Conservation (phyloP, 2,797 vertebrate species). For the Alcedo quadribrachys region DNA sequence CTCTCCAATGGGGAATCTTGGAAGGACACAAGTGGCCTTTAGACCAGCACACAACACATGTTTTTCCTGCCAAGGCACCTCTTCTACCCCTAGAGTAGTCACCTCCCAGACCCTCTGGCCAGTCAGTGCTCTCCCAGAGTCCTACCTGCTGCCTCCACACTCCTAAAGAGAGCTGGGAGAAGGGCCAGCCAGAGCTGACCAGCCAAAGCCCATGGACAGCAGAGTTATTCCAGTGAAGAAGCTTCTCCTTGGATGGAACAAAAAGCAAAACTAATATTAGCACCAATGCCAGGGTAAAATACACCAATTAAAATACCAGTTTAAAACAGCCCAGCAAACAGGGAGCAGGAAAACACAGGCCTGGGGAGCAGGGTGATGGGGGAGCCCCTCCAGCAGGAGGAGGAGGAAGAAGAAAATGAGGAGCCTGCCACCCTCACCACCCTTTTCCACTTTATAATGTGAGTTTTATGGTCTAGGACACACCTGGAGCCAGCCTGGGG, state of each 20-base stretch:
- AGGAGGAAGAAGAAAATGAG: background rate
- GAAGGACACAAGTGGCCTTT: background rate
- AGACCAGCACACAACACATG: background rate
- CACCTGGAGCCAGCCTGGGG: background rate
- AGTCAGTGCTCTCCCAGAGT: background rate
- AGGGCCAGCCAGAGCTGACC: no score
- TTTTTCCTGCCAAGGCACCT: background rate
- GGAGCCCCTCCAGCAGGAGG: background rate
- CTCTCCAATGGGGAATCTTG: rapidly evolving
- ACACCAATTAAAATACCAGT: background rate
- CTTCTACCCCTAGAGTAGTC: background rate
- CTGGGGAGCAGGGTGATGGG: background rate
- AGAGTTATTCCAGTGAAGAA: background rate
- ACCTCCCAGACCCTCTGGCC: background rate
- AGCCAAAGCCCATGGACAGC: background rate
- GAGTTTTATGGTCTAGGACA: background rate
- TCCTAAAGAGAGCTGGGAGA: background rate
- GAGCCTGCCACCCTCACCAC: background rate
- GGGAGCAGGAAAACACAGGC: background rate
- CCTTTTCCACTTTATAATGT: background rate
- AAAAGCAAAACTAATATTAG: background rate
- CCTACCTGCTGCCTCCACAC: background rate
- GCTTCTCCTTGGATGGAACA: background rate
- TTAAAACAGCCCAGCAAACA: no score
- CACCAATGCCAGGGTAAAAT: background rate